Evolutionary conservation across 1,140 invertebrate species (phyloP).

Genomic region (Caenorhabditis elegans): DNA sequence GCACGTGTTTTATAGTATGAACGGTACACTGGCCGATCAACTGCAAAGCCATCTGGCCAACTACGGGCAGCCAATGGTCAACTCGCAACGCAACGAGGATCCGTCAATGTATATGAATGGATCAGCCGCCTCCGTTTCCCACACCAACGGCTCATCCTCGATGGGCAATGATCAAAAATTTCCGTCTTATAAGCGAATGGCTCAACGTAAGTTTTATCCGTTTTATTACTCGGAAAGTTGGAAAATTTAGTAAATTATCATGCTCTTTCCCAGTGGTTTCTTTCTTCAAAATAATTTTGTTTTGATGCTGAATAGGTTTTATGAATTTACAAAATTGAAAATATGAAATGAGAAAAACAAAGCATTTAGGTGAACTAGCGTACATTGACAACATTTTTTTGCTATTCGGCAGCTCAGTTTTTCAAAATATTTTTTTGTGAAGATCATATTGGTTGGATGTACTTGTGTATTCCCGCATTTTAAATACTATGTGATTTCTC

Average conservation of each 20-base stretch:
- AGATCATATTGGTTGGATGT: too few relatives aligned
- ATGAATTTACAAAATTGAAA: too few relatives aligned
- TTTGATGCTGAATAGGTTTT: too few relatives aligned
- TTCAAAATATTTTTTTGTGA: too few relatives aligned
- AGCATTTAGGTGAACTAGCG: too few relatives aligned
- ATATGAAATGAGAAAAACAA: too few relatives aligned
- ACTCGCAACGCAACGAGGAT: not conserved
- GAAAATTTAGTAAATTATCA: not conserved
- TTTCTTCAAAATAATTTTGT: too few relatives aligned
- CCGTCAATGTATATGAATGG: conserved; percentile 11
- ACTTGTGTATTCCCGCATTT: too few relatives aligned
- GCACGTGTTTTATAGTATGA: conserved; percentile 23
- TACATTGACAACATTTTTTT: too few relatives aligned
- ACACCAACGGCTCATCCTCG: not conserved
- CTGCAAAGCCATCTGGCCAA: not conserved
- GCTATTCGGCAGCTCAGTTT: too few relatives aligned
- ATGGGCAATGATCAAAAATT: not conserved
- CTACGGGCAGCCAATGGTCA: not conserved
- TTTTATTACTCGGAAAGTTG: not conserved
- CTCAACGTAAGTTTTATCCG: conserved; percentile 36
- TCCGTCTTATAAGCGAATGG: conserved; percentile 46
- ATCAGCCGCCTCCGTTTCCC: not conserved
- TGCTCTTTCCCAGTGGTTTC: not conserved
- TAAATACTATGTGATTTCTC: too few relatives aligned
- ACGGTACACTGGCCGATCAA: conserved; percentile 5